Evolutionary conservation across 2,888 invertebrate species (phyloP).

Genomic region (Omphaloscelis lunosa): DNA sequence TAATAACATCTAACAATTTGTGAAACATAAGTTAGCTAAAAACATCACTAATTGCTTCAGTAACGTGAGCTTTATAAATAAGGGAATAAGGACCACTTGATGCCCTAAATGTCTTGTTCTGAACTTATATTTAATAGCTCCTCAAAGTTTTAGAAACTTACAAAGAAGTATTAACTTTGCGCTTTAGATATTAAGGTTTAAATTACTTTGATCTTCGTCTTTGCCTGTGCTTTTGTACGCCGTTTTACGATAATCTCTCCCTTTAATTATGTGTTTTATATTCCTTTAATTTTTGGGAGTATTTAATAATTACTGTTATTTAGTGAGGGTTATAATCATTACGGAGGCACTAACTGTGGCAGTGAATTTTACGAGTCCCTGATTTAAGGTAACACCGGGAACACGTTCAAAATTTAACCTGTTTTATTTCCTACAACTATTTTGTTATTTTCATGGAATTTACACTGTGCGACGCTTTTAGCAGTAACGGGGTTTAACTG

Average conservation of each 20-base stretch:
- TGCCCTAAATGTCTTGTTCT: constrained; percentile 60
- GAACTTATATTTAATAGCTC: constrained; percentile 67
- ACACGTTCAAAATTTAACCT: constrained; percentile 25
- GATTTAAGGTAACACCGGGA: constrained; percentile 41
- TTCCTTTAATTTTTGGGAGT: constrained; percentile 61
- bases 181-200: constrained; percentile 62
- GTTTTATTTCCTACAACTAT: constrained; percentile 15
- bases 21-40: constrained; percentile 64
- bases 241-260: constrained; percentile 62
- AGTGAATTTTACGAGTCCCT: constrained; percentile 46
- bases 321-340: constrained; percentile 59
- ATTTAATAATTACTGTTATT: constrained; percentile 62
- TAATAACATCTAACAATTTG: constrained; percentile 66
- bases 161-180: constrained; percentile 68
- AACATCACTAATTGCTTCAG: constrained; percentile 58
- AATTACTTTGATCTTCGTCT: constrained; percentile 59
- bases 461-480: constrained; percentile 19
- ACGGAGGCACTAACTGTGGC: constrained; percentile 42
- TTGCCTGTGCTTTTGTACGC: constrained; percentile 49
- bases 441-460: constrained; percentile 32
- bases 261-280: constrained; percentile 66
- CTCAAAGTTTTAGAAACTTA: constrained; percentile 67
- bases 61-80: constrained; percentile 66
- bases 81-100: constrained; percentile 59
- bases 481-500: constrained; percentile 27